Percentiles rank a stretch among this genome's conserved stretches.
Conservation (phyloP, 2,888 invertebrate species). For the Margaritifera margaritifera region DNA sequence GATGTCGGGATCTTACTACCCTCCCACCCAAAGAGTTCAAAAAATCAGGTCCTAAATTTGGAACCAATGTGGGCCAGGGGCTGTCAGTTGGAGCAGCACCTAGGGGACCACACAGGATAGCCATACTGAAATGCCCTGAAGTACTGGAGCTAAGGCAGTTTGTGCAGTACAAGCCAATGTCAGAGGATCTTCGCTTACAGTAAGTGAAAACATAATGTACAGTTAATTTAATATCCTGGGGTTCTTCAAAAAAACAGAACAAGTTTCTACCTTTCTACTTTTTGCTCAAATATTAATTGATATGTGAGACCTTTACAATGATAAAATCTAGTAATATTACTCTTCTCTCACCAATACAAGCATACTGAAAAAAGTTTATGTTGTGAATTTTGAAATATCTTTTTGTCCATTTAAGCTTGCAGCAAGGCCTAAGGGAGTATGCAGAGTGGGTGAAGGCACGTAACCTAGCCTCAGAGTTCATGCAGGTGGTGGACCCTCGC, state of each 20-base stretch:
- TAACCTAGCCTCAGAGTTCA: conserved; percentile 42
- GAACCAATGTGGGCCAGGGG: conserved; percentile 68
- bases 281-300: no score
- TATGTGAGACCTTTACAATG: no score
- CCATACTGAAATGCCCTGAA: conserved; percentile 67
- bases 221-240: background rate
- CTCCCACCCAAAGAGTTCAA: conserved; percentile 67
- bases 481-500: conserved; percentile 64
- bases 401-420: conserved; percentile 48
- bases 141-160: conserved; percentile 67
- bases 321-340: no score
- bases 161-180: conserved; percentile 69
- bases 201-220: conserved; percentile 32
- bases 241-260: background rate
- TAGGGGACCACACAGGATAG: conserved; percentile 43
- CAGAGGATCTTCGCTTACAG: conserved; percentile 53
- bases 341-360: no score
- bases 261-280: background rate
- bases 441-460: conserved; percentile 62
- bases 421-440: conserved; percentile 58
- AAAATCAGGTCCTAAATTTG: conserved; percentile 67
- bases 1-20: conserved; percentile 65
- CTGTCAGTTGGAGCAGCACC: conserved; percentile 62
- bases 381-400: background rate
- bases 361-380: no score